phyloP scores from a whole-genome alignment of 1,140 invertebrate genomes.

The Macrocentrus cingulum region DNA sequence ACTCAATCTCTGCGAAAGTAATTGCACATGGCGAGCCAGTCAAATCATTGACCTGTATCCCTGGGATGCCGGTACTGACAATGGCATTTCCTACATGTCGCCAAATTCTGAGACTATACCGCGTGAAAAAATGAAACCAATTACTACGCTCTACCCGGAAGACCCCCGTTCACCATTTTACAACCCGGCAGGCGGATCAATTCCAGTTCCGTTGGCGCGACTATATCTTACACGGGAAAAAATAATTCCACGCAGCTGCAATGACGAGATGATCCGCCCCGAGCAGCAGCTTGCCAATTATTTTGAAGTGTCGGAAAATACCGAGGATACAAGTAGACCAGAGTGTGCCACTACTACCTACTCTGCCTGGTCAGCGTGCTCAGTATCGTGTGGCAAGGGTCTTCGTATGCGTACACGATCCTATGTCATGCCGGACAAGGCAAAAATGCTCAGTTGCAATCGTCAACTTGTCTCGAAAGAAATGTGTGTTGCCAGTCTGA shows the following conservation, averaged over 20 bases:
- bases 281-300: constrained; percentile 63
- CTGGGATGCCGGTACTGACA: constrained; percentile 94
- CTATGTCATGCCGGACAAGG: constrained; percentile 77
- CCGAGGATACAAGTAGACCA: constrained; percentile 69
- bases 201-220: constrained; percentile 82
- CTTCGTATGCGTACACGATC: constrained; percentile 76
- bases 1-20: constrained; percentile 82
- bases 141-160: constrained; percentile 84
- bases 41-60: constrained; percentile 85
- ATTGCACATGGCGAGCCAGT: constrained; percentile 85
- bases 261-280: constrained; percentile 68
- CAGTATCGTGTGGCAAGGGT: constrained; percentile 86
- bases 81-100: constrained; percentile 90
- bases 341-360: constrained; percentile 79
- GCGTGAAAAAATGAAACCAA: constrained; percentile 83
- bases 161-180: constrained; percentile 91
- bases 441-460: constrained; percentile 74
- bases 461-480: constrained; percentile 82
- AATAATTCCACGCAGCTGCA: constrained; percentile 72
- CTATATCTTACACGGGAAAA: constrained; percentile 72
- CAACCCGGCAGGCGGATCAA: constrained; percentile 70
- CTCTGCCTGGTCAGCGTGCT: constrained; percentile 76
- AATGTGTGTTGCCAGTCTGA: constrained; percentile 76
- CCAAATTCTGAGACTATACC: constrained; percentile 84
- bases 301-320: constrained; percentile 68